Base-by-base conservation (phyloP, 2,888 invertebrate genomes). In the Diloba caeruleocephala region DNA sequence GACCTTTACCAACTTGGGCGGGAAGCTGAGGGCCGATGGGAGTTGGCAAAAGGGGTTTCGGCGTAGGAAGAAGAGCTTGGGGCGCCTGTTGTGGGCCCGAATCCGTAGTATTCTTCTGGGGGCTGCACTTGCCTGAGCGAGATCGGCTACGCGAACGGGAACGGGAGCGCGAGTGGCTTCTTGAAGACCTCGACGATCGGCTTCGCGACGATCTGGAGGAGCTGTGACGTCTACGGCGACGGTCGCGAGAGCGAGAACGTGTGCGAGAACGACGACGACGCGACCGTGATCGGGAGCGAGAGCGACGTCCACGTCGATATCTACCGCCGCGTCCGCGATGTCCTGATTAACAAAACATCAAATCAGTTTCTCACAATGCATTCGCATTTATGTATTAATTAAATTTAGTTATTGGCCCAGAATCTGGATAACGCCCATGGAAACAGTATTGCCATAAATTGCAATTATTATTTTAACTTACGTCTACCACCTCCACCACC, bases 41-140 rank as follows among this genome's bases (percentile, higher is more conserved):
- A 51, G 83, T 84, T 46, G 85, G 85, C 48, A 81, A 75, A 67
- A 84, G 79, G 59, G 82, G 57, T 71, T 82, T 82, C 46, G 85
- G 82, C 60, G 82, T 82, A 53, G 85, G 85, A 64, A 79, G 80
- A 65, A 83, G 73, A 68, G 84, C 79, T 68, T 71, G 80, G 52
- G 84, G 81, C 71, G 80, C 78, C 75, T 81, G 79, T 78, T 82
- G 87, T 69, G 81, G 83, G 71, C 79, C 82, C 65, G 78, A 71
- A 59, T 82, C 81, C 74, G 76, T 77, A 77, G 79, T 69, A 59
- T 85, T 85, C 81, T 87, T 89, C 74, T 67, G 75, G 58, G 90
- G 90, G 87, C 92, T 92, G 87, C 91, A 93, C 93, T 94, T 94
- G 94, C 93, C 93, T 94, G 93, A 92, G 78, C 92, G 92, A 74